Evolutionary conservation across 2,797 vertebrate genomes (phyloP).

Genomic region (Syngnathus rostellatus): DNA sequence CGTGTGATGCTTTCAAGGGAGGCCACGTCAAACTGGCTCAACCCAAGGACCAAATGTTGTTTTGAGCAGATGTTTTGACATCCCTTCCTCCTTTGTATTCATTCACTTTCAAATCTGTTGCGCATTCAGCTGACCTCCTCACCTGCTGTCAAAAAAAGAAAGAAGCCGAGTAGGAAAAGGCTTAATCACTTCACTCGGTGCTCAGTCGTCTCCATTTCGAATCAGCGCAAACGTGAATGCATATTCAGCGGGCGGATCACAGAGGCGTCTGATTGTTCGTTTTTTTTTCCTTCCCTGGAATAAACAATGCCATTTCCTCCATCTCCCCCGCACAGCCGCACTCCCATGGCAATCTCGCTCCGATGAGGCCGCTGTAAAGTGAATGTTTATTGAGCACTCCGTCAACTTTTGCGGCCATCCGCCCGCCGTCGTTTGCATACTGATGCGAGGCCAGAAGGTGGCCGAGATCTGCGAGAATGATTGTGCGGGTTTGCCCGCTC

Average conservation of each 20-base stretch:
- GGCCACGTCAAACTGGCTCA: background rate
- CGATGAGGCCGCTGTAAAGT: conserved; percentile 64
- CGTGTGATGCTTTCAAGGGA: background rate
- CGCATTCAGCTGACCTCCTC: conserved; percentile 13
- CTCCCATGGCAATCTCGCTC: conserved; percentile 51
- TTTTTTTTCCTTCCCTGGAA: conserved; percentile 30
- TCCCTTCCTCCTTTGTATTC: no score
- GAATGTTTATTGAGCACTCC: conserved; percentile 60
- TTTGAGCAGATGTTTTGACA: no score
- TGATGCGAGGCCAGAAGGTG: conserved; percentile 63
- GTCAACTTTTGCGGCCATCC: conserved; percentile 48
- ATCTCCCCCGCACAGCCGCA: conserved; percentile 6
- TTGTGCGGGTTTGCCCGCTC: conserved; percentile 46
- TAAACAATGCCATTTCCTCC: conserved; percentile 32
- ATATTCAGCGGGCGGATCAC: conserved; percentile 52
- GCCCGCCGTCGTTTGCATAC: conserved; percentile 65
- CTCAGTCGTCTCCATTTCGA: conserved; percentile 31
- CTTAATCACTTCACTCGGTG: conserved; percentile 54
- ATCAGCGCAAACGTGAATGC: conserved; percentile 43
- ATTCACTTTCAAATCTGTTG: background rate
- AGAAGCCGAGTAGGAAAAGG: conserved; percentile 34
- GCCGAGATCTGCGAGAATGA: conserved; percentile 61
- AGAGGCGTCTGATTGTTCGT: conserved; percentile 35
- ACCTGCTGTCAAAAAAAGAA: conserved; percentile 9
- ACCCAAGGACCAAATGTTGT: no score